Evolutionary conservation across 2,113 vertebrate species (phyloP).

Genomic region (Nematolebias whitei): DNA sequence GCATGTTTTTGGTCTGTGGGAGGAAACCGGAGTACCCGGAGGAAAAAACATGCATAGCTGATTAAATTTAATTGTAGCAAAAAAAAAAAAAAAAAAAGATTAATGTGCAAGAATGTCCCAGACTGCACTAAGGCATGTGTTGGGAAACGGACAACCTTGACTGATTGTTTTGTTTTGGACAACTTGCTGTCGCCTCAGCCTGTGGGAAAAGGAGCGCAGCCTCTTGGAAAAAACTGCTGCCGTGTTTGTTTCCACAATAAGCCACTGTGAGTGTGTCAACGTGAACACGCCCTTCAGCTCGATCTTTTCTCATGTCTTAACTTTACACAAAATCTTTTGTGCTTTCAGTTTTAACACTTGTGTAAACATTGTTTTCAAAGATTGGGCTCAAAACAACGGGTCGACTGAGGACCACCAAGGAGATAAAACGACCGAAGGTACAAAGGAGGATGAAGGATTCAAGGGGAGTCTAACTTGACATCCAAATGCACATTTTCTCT

Average conservation of each 20-base stretch:
- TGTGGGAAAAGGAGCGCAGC: constrained; percentile 49
- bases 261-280: constrained; percentile 18
- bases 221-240: constrained; percentile 22
- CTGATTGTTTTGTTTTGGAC: constrained; percentile 12
- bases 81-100: not conserved
- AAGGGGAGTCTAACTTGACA: not conserved
- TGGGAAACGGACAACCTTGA: constrained; percentile 41
- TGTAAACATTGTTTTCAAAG: constrained; percentile 7
- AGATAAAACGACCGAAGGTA: not conserved
- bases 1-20: too few relatives aligned
- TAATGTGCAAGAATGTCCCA: constrained; percentile 30
- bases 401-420: constrained; percentile 25
- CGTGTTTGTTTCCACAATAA: constrained; percentile 70
- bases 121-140: constrained; percentile 12
- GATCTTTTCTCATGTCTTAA: constrained; percentile 28
- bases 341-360: constrained; percentile 18
- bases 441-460: not conserved
- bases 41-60: not conserved
- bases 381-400: not conserved
- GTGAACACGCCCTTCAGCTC: constrained; percentile 35
- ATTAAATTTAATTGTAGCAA: not conserved
- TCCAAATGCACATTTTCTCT: not conserved
- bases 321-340: not conserved
- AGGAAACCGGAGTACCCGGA: too few relatives aligned
- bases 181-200: constrained; percentile 8